phyloP scores from a whole-genome alignment of 2,888 invertebrate genomes.

The Lasioglossum figueresi region DNA sequence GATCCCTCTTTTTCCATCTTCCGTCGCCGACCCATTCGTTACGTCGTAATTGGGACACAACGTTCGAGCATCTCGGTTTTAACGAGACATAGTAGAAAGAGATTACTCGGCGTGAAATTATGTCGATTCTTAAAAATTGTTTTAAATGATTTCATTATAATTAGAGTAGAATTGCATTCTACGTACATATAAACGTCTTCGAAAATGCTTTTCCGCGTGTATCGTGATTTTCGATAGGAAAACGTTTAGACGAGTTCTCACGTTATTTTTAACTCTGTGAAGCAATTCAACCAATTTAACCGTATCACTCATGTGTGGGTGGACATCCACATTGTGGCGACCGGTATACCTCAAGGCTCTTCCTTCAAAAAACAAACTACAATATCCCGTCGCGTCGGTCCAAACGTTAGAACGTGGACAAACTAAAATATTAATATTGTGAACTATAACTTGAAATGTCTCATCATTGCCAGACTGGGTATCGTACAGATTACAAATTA shows the following conservation, averaged over 20 bases:
- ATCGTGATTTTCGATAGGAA: neutral
- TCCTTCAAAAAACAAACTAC: neutral
- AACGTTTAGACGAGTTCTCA: neutral
- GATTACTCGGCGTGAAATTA: neutral
- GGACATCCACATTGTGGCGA: neutral
- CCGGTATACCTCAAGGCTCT: slow-evolving; percentile 3
- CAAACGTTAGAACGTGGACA: neutral
- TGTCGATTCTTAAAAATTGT: neutral
- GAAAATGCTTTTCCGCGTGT: neutral
- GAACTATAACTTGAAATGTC: too few species aligned
- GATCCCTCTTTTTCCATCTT: neutral
- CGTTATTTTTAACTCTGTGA: neutral
- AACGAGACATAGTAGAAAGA: neutral
- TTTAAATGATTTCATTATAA: neutral
- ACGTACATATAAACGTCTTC: too few species aligned
- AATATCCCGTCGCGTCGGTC: neutral
- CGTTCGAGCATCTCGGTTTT: neutral
- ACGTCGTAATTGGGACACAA: neutral
- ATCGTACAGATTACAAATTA: too few species aligned
- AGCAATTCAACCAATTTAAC: neutral
- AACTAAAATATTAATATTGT: neutral
- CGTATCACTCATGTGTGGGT: neutral
- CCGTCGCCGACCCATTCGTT: neutral
- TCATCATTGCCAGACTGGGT: too few species aligned
- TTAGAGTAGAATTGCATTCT: too few species aligned